Percentiles rank a stretch among this genome's conserved stretches.
These are phyloP conservation scores for Drosophila neonasuta DNA, from an alignment of 2,888 invertebrate species.

Conservation along the genomic window DNA sequence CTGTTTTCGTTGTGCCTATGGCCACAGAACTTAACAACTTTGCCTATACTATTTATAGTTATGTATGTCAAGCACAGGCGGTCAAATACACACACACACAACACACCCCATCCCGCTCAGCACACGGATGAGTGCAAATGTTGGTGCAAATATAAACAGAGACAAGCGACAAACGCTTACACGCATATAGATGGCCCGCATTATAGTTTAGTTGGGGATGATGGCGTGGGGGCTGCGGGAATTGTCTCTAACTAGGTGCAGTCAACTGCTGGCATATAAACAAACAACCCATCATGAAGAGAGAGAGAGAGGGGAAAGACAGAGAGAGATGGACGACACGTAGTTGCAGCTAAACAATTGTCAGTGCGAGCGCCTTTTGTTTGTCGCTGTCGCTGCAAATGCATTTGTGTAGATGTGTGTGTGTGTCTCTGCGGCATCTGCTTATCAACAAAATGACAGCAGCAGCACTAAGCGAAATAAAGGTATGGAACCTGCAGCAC, in stretches of 20 bases:
- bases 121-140: slow-evolving; percentile 30
- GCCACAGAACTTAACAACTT: slow-evolving; percentile 43
- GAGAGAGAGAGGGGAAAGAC: background rate
- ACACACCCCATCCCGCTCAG: slow-evolving; percentile 17
- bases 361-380: slow-evolving; percentile 63
- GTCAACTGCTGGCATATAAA: slow-evolving; percentile 58
- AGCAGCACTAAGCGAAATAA: slow-evolving; percentile 33
- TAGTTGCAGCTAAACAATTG: slow-evolving; percentile 57
- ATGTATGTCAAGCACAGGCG: slow-evolving; percentile 64
- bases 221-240: background rate
- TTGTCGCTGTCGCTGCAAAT: slow-evolving; percentile 27
- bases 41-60: slow-evolving; percentile 53
- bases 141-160: slow-evolving; percentile 55
- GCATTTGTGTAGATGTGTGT: slow-evolving; percentile 3
- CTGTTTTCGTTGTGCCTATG: slow-evolving; percentile 7
- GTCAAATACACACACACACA: slow-evolving; percentile 26
- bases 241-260: slow-evolving; percentile 61
- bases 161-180: slow-evolving; percentile 58
- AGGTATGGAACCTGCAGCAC: slow-evolving; percentile 26
- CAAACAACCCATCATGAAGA: slow-evolving; percentile 34
- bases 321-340: background rate
- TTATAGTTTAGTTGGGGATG: slow-evolving; percentile 37
- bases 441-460: slow-evolving; percentile 69
- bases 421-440: slow-evolving; percentile 40
- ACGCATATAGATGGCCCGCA: slow-evolving; percentile 75